Evolutionary conservation across 1,140 invertebrate genomes (phyloP), one percentile per base, ranked within the genome.

Genomic region (Neodiprion pinetum): DNA sequence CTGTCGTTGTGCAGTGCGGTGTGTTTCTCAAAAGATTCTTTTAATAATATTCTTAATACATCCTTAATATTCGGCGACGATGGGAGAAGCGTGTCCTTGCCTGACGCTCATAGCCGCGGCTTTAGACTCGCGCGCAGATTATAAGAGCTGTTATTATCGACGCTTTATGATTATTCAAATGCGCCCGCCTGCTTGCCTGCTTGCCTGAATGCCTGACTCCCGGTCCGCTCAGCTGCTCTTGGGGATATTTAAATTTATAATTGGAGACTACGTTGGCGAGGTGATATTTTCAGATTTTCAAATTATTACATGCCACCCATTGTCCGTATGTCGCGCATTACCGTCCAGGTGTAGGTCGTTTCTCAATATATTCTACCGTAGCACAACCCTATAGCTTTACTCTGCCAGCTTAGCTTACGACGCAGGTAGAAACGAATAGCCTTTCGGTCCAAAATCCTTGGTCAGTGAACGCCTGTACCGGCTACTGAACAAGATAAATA

Each of bases 51-150:
- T 61, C 73, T 74, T 68, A 71, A 73, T 72, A 72, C 50, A 67
- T 40, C 69, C 74, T 80, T 80, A 78, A 82, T 78, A 75, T 80
- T 80, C 75, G 79, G 76, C 75, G 75, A 79, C 61, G 74, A 80
- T 71, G 76, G 40, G 48, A 48, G 75, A 47, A 67, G 17, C 9
- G 17, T 69, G 67, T 69, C 17, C 40, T 21, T 69, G 28, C 28
- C 28, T 5, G 28, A 40, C 28, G 28, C 53, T 61, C 53, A 17
- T 61, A 12, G 53, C 11, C n/a, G 53, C n/a, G 11, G 53, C 28
- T 61, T 61, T 61, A 61, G 53, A 61, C 53, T 17, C 53, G 53
- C 53, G 53, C 53, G 53, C 53, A 17, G 53, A 61, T 61, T 61
- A 61, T 61, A 17, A 61, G 53, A 14, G 53, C 53, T 61, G 53